Evolutionary conservation across 2,797 vertebrate species (phyloP).

Genomic region (Squalus acanthias): DNA sequence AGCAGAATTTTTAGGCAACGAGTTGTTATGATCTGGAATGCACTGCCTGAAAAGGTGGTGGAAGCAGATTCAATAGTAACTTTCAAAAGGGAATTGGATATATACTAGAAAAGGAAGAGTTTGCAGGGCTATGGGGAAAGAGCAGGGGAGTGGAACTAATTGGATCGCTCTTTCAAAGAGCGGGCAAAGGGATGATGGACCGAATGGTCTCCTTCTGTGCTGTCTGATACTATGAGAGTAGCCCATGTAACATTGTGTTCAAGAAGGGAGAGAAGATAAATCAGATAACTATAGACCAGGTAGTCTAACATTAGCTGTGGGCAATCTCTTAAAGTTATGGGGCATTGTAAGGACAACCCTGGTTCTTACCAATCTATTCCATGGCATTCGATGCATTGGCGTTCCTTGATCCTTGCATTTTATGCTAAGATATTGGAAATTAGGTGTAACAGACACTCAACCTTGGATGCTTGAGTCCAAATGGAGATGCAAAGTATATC

Average conservation of each 20-base stretch:
- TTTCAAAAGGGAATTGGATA: neutral
- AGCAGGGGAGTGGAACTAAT: neutral
- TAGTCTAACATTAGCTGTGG: neutral
- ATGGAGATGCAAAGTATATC: neutral
- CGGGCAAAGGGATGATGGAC: neutral
- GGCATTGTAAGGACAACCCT: neutral
- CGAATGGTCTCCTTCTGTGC: neutral
- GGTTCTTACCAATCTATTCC: neutral
- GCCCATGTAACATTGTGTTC: neutral
- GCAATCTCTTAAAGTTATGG: neutral
- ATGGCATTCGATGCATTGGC: neutral
- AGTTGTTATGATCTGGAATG: neutral
- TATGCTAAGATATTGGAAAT: neutral
- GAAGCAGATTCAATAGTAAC: neutral
- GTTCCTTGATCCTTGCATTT: neutral
- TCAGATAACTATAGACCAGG: too few relatives aligned
- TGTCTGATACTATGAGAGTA: neutral
- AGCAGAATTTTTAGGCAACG: neutral
- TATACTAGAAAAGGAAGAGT: neutral
- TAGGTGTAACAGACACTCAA: neutral
- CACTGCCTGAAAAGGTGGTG: neutral
- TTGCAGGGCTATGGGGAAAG: neutral
- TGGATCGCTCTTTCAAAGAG: neutral
- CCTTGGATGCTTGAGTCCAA: neutral
- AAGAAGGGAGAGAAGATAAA: neutral